Conservation (phyloP, 2,113 vertebrate genomes). For the Toxotes jaculatrix region DNA sequence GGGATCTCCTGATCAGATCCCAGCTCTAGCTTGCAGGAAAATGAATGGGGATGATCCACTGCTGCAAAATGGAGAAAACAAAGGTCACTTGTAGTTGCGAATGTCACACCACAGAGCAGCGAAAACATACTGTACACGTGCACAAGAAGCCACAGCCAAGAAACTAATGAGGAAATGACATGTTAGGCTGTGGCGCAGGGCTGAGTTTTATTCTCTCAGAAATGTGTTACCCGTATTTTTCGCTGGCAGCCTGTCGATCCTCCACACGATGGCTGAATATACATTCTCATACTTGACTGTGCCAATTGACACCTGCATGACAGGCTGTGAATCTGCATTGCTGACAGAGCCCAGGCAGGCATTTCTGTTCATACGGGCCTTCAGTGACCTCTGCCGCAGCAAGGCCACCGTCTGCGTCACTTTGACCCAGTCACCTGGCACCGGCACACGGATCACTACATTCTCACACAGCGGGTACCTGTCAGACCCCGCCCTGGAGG, state of each 20-base stretch:
- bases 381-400: slow-evolving; percentile 93
- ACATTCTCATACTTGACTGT: slow-evolving; percentile 96
- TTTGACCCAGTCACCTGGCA: slow-evolving; percentile 93
- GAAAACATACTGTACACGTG: slow-evolving; percentile 14
- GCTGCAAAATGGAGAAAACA: slow-evolving; percentile 81
- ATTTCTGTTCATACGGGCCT: slow-evolving; percentile 95
- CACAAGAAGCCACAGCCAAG: neutral
- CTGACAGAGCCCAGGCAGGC: slow-evolving; percentile 89
- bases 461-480: slow-evolving; percentile 88
- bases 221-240: slow-evolving; percentile 91
- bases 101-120: slow-evolving; percentile 7
- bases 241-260: slow-evolving; percentile 94
- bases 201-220: neutral
- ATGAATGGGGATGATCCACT: slow-evolving; percentile 92
- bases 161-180: neutral
- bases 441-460: slow-evolving; percentile 89
- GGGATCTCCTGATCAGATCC: slow-evolving; percentile 97
- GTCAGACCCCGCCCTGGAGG: slow-evolving; percentile 53
- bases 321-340: slow-evolving; percentile 87
- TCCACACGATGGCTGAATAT: slow-evolving; percentile 94
- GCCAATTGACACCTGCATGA: slow-evolving; percentile 93
- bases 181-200: neutral
- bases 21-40: slow-evolving; percentile 95
- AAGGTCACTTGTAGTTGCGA: slow-evolving; percentile 36
- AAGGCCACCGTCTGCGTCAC: slow-evolving; percentile 92